phyloP scores from a whole-genome alignment of 2,797 vertebrate species.

The Labeo calbasu region DNA sequence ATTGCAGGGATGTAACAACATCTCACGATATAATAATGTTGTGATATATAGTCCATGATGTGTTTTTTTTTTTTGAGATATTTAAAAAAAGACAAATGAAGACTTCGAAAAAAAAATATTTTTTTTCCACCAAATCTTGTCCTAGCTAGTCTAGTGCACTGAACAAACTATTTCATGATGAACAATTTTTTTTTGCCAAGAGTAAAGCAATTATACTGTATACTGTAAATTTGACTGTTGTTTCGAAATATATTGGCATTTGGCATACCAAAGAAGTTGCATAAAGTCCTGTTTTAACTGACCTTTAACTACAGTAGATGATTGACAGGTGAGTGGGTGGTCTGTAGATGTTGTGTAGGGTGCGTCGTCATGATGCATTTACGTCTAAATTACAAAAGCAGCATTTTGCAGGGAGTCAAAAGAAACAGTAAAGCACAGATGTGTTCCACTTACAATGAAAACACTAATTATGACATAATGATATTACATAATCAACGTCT shows the following conservation, averaged over 20 bases:
- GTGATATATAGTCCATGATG: too few relatives aligned
- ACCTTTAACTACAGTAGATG: not conserved
- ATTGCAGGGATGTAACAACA: too few relatives aligned
- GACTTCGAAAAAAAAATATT: too few relatives aligned
- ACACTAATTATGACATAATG: not conserved
- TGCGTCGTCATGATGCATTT: not conserved
- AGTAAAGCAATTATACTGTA: not conserved
- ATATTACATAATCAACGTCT: not conserved
- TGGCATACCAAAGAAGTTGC: not conserved
- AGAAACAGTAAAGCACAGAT: not conserved
- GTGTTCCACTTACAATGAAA: not conserved
- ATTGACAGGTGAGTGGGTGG: not conserved
- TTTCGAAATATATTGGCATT: not conserved
- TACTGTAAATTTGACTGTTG: not conserved
- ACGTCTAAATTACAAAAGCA: not conserved
- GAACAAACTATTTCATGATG: not conserved
- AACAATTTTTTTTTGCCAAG: not conserved
- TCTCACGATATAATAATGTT: too few relatives aligned
- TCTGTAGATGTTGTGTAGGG: not conserved
- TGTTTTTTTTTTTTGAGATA: too few relatives aligned
- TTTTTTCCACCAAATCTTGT: not conserved
- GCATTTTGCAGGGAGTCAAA: not conserved
- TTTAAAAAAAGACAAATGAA: too few relatives aligned
- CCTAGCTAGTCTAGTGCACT: not conserved
- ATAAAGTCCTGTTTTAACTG: too few relatives aligned